Evolutionary conservation across 2,888 invertebrate genomes (phyloP), one percentile per base, ranked within the genome.

Genomic region (Onchidella celtica): DNA sequence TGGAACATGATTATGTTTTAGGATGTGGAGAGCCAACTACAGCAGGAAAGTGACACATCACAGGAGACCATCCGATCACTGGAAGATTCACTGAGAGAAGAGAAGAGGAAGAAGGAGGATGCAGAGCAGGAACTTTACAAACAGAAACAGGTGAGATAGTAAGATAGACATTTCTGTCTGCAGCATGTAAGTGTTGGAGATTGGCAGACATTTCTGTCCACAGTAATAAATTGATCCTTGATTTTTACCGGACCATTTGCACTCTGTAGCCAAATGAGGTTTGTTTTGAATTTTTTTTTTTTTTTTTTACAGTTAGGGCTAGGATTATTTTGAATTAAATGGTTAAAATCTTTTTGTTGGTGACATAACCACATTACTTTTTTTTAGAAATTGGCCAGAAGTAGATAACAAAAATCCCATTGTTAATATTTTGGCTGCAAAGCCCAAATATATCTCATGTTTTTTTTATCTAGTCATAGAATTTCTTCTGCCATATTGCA

Each of bases 51-150:
- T 79, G 93, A 93, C 76, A 87, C 90, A n/a, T 88, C 92, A 1
- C 88, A 91, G 63, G 93, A 94, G 36, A 93, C 94, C 85, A 90
- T 94, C 65, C 90, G 91, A 74, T 89, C 92, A 1, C 93, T 95
- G 75, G 94, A 94, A 81, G 94, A 95, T 79, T 94, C 94, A 83
- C 86, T 94, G 11, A 87, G 92, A 2, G 92, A 94, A 72, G 94
- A 94, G 88, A 91, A 90, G 72, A 87, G 89, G 38, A 87, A 91
- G 36, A 87, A 92, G 65, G 91, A 92, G 72, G 94, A 94, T 69
- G 89, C 92, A n/a, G 94, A 94, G 84, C 92, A 93, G 74, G 94
- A 94, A 84, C 89, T 93, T 59, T 88, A 90, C 11, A 92, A 93
- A 81, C 91, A 94, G 70, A 93, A 93, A 87, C 93, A 94, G 92